Evolutionary conservation across 2,888 invertebrate species (phyloP), one percentile per base, ranked within the genome.

Genomic region (Campaea margaritaria): DNA sequence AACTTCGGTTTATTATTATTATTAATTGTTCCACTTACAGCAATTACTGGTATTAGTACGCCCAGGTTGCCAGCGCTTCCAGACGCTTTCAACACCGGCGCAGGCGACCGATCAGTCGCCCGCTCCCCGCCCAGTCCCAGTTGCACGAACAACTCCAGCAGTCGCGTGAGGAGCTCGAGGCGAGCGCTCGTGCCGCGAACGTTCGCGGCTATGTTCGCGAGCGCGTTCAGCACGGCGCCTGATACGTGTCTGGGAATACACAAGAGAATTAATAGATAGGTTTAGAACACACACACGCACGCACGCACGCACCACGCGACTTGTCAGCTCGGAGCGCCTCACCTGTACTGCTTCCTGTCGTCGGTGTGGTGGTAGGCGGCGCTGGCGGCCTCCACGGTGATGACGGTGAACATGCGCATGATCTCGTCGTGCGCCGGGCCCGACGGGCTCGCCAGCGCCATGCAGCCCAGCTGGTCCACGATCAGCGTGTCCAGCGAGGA

Each of bases 1-100:
- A n/a, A n/a, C n/a, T n/a, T n/a, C n/a, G n/a, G n/a, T n/a, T n/a
- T n/a, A n/a, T n/a, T n/a, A n/a, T n/a, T n/a, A n/a, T n/a, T n/a
- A n/a, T n/a, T n/a, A n/a, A n/a, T n/a, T n/a, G n/a, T n/a, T n/a
- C 21, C 39, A 82, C 89, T 85, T 68, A 97, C 96, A 42, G 99
- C 99, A 73, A 99, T 99, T 8, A 99, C 99, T 0, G 99, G 99
- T 84, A 99, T 99, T 0, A 99, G 93, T 62, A 99, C 98, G 28
- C 99, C 99, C 53, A 99, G 93, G 87, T 99, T 99, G 27, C 99
- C 99, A 11, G 99, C 99, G 73, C 98, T 98, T 73, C 96, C 97
- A 0, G 99, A 97, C 1, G 98, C 97, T 94, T 98, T 96, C 62
- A 96, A 89, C n/a, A 91, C 87, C 1, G 92, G 92, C 13, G 91